Base-by-base conservation (phyloP, 64 coral and sea anemone species). In the Stylophora pistillata region DNA sequence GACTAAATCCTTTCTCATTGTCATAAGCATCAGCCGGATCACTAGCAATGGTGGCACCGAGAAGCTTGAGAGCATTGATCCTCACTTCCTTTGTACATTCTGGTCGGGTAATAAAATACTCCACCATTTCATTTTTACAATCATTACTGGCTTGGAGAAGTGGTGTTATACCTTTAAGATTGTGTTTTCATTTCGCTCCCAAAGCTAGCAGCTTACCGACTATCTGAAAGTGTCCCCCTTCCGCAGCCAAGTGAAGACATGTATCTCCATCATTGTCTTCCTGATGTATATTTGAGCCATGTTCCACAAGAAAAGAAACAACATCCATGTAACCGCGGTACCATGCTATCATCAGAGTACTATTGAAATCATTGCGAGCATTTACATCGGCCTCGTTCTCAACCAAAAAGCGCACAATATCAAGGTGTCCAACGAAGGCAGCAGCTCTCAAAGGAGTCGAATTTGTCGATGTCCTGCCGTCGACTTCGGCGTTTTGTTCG, bases 281-380 rank as follows among this genome's bases (percentile, higher is more conserved):
- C 13, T 74, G 74, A 75, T 94, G 26, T 4, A 94, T 56, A 82
- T 58, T 37, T 7, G 92, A 86, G 30, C 92, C 92, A 16, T 94
- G 89, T 5, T 93, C 71, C 9, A 93, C 30, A 74, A 93, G 74
- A 74, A 74, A 88, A 15, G 69, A 81, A 13, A 82, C 86, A 60
- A 94, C 86, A 33, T 31, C 30, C 29, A 66, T 55, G 41, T 94
- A 86, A 1, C 92, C 92, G 55, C 85, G 82, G 61, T 89, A 76
- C 29, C 92, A 94, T 4, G 92, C 86, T 41, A 94, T 78, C 92
- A 94, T 94, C 31, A 94, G 54, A 27, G 92, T 86, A 47, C 86
- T 94, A 47, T 89, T 89, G 18, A 89, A 89, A 21, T 94, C 82
- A 76, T 94, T 89, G 15, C 74, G 77, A 11, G 84, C 92, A 73